phyloP scores from a whole-genome alignment of 2,888 invertebrate species.

The Xylota segnis region DNA sequence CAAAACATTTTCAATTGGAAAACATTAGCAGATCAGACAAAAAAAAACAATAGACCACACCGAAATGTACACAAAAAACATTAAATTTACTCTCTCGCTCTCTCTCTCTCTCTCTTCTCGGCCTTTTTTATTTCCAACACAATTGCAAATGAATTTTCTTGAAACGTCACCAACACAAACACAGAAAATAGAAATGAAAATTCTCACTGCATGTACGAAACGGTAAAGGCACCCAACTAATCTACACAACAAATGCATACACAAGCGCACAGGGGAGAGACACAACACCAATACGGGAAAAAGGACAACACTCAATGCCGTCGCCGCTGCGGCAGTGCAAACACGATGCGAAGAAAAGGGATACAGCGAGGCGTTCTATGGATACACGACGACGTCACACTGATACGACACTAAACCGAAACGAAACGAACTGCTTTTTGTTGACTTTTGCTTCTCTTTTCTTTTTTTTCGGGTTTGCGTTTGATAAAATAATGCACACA shows the following conservation, averaged over 20 bases:
- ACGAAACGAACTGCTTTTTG: constrained; percentile 56
- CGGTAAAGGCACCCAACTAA: constrained; percentile 44
- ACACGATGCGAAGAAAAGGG: constrained; percentile 48
- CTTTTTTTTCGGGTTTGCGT: constrained; percentile 9
- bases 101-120: constrained; percentile 33
- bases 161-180: constrained; percentile 52
- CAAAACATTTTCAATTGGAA: constrained; percentile 50
- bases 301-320: constrained; percentile 59
- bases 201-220: constrained; percentile 21
- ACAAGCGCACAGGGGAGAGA: constrained; percentile 34
- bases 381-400: constrained; percentile 38
- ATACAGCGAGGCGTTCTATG: constrained; percentile 48
- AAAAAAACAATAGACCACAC: constrained; percentile 46
- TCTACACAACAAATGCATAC: constrained; percentile 57
- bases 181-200: constrained; percentile 37
- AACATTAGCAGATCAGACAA: constrained; percentile 31
- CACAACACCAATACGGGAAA: constrained; percentile 60
- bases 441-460: constrained; percentile 38
- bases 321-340: constrained; percentile 16
- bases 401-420: constrained; percentile 30
- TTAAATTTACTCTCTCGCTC: constrained; percentile 45
- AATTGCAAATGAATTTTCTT: constrained; percentile 46
- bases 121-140: constrained; percentile 22
- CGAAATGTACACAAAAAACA: constrained; percentile 70
- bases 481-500: constrained; percentile 58